Evolutionary conservation across 23 tunicate genomes (phyloP), one percentile per base, ranked within the genome.

Genomic region (Oikopleura albicans): DNA sequence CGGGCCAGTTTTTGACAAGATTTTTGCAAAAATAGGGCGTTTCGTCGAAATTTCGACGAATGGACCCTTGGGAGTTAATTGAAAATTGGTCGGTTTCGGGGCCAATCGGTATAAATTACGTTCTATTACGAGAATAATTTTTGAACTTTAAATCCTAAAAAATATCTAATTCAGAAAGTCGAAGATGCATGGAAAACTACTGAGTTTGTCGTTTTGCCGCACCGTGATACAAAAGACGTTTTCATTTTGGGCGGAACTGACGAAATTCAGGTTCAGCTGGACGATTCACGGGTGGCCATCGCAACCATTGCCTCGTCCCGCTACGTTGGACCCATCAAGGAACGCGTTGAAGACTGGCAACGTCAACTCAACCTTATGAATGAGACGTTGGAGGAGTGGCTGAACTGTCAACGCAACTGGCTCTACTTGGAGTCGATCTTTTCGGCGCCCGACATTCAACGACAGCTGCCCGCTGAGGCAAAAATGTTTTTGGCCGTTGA

Each of bases 401-500:
- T 95, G 86, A 91, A 87, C 4, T 95, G 99, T 83, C 99, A 95
- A 84, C 85, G 99, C 0, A 95, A 91, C 89, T 95, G 99, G 99
- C 89, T 95, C 29, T 95, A 95, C 87, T 84, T 95, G 34, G 99
- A 95, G 56, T 95, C 99, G 40, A 95, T 95, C 87, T 95, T 95
- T 90, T 88, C 91, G 49, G 99, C 99, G 37, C 99, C 99, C 35
- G 99, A 95, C 88, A 95, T 95, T 39, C 99, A 95, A 86, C 87
- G 99, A 16, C 99, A 95, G 85, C 90, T 95, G 49, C 99, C 99
- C 29, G 96, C 99, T 27, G 99, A 95, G 87, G 99, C 99, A 35
- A 95, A 95, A 76, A 95, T 95, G 99, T 95, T 95, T 49, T 85
- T 95, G 99, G 87, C 90, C 22, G 99, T 95, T 41, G 99, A 95